Base-by-base conservation (phyloP, 92 coral and sea anemone genomes). In the Porites evermanni region DNA sequence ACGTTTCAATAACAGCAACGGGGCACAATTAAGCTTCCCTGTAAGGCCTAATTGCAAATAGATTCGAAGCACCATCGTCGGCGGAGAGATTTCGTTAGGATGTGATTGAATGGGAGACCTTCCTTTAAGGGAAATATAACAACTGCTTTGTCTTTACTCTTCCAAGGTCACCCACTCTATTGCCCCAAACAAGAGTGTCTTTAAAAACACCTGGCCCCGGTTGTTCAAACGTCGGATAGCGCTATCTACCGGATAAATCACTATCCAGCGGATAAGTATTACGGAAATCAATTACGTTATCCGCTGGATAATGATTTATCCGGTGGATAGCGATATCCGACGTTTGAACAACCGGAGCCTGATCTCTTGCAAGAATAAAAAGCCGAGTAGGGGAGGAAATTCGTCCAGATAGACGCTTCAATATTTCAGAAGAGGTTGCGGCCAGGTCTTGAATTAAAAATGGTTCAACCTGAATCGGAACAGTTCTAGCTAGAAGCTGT, bases 1-100 rank as follows among this genome's bases (percentile, higher is more conserved):
- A 86, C 17, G 72, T 68, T 71, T 87, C 87, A 12, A 87, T 26
- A 72, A 67, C 85, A 3, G 65, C 44, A 18, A 87, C 83, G 3
- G 91, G 91, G 76, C 85, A 78, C n/a, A 87, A 8, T 13, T 67
- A 18, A 4, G 75, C 56, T 54, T 81, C 91, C 8, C 7, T 32
- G 73, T 81, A 56, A 3, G 87, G 87, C 38, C 74, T 81, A 20
- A 88, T 0, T 2, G 82, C 87, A 63, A 74, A 87, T 6, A 88
- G 66, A 54, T 73, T 80, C 12, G 81, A 50, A 5, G 82, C 47
- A 12, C 91, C 83, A 75, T 86, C 86, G 16, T 80, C 80, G 17
- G 16, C 74, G 86, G 17, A 86, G 23, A 52, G 82, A 76, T 74
- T 85, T 85, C n/a, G 60, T 70, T 5, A 84, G 79, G 4, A 47